Evolutionary conservation across 2,113 vertebrate genomes (phyloP), one percentile per base, ranked within the genome.

Genomic region (Daboia siamensis): DNA sequence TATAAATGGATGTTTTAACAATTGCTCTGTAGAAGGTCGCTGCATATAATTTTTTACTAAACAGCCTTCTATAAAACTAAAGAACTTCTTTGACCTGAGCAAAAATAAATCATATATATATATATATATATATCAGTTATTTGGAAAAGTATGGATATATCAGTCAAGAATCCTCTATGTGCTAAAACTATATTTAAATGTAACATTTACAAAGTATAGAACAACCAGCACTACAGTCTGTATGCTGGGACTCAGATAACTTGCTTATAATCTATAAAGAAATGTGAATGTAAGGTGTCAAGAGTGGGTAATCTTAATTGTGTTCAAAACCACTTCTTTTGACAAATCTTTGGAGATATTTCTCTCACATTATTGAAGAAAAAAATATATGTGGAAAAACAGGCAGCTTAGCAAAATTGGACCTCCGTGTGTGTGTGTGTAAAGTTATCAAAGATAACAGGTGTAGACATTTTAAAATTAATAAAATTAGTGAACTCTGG

Each of bases 11-110:
- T 99, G 99, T 91, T 99, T 99, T 89, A 99, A 97, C 91, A 99
- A 98, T 92, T 99, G 99, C 44, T 99, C 99, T 1, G 99, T 99
- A 95, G 99, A 98, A 33, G 99, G 99, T 15, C 99, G 97, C 95
- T 99, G 99, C 87, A 98, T 99, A 96, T 99, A 99, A 96, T 99
- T 99, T 97, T 99, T 99, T 96, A 99, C 99, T 97, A 99, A 98
- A 95, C 99, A 99, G 90, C 99, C 98, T 97, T 99, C 99, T 94
- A 99, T 99, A 97, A 99, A 99, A 97, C 98, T 99, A 97, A 99
- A 99, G 96, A 99, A 99, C 96, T 99, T 99, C 97, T 99, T 99
- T 0, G 99, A 99, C 99, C 99, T 99, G 91, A 84, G 56, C 89
- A 91, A 52, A 5, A 64, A 88, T 2, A 64, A 93, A 92, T 17